phyloP scores from a whole-genome alignment of 2,113 vertebrate species.

The Microtus ochrogaster region DNA sequence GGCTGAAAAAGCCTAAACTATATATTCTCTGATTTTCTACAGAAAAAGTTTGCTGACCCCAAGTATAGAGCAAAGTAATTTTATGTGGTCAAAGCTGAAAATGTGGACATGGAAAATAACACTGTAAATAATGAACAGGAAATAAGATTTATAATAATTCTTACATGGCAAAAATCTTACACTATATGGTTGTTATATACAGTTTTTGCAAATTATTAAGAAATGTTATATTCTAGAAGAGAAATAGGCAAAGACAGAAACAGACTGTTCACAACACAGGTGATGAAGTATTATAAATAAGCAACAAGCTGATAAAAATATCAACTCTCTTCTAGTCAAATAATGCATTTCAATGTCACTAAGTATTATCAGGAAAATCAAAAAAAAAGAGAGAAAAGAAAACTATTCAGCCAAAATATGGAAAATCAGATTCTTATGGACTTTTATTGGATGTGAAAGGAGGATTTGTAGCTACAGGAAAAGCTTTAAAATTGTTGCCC shows the following conservation, averaged over 20 bases:
- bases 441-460: neutral
- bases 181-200: neutral
- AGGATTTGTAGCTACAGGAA: neutral
- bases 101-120: slow-evolving; percentile 14
- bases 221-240: neutral
- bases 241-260: slow-evolving; percentile 50
- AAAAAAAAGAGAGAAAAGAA: neutral
- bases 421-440: neutral
- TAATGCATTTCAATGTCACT: neutral
- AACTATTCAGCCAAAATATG: neutral
- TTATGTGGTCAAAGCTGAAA: slow-evolving; percentile 34
- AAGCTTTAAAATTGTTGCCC: neutral
- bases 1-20: slow-evolving; percentile 17
- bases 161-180: neutral
- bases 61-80: slow-evolving; percentile 20
- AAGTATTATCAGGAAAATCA: neutral
- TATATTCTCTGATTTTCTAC: slow-evolving; percentile 22
- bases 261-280: neutral
- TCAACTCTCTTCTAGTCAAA: neutral
- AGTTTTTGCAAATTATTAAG: slow-evolving; percentile 31
- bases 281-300: neutral
- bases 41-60: slow-evolving; percentile 13
- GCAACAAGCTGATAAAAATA: neutral
- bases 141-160: slow-evolving; percentile 20
- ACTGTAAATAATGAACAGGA: slow-evolving; percentile 19